Conservation (phyloP, 2,888 invertebrate species). For the Ligdia adustata region DNA sequence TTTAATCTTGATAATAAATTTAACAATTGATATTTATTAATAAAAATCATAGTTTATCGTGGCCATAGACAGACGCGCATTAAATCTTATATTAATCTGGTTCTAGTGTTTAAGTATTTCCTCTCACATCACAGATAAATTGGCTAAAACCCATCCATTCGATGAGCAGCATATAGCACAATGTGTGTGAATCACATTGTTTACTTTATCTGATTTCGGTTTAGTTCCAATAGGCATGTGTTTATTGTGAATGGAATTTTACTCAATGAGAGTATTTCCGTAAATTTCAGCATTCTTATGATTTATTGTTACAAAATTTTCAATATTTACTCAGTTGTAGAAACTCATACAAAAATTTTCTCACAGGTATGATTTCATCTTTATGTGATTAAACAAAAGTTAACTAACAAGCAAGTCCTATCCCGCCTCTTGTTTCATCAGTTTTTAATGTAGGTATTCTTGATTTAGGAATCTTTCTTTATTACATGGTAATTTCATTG, state of each 20-base stretch:
- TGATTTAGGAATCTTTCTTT: no score
- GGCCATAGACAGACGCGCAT: no score
- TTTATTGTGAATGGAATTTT: constrained; percentile 17
- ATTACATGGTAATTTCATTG: no score
- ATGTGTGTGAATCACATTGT: constrained; percentile 8
- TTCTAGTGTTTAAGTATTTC: no score
- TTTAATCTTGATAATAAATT: no score
- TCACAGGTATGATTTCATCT: constrained; percentile 6
- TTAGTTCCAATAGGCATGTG: constrained; percentile 3
- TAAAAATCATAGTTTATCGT: no score
- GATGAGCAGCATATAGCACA: background rate
- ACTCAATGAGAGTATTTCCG: constrained; percentile 20
- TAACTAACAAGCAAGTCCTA: no score
- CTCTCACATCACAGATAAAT: constrained; percentile 2
- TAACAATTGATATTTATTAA: no score
- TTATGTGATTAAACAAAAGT: no score
- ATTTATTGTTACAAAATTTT: constrained; percentile 9
- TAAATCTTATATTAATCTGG: no score
- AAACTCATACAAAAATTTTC: background rate
- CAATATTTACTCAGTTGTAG: constrained; percentile 14
- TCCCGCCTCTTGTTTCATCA: no score
- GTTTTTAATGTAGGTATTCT: no score
- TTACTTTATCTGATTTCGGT: constrained; percentile 9
- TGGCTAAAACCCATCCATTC: constrained; percentile 4
- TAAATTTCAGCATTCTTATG: constrained; percentile 1